phyloP scores from a whole-genome alignment of 2,888 invertebrate species.

The Aporophyla nigra region DNA sequence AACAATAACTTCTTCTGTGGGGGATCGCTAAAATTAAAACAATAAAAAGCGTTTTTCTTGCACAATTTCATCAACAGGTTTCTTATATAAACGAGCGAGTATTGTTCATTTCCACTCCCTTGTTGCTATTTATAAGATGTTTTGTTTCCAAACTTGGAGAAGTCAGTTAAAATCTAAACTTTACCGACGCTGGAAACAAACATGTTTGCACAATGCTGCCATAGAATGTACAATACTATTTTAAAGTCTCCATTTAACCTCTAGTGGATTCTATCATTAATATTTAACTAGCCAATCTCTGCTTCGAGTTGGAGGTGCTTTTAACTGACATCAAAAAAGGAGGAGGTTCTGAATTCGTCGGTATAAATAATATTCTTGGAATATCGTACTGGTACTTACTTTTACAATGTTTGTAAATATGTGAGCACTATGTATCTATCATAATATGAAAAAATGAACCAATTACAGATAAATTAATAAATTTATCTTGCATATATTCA shows the following conservation, averaged over 20 bases:
- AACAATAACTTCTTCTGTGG: conserved; percentile 11
- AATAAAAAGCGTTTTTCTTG: conserved; percentile 26
- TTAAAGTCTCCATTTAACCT: conserved; percentile 51
- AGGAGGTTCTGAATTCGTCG: too few relatives aligned
- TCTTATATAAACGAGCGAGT: conserved; percentile 31
- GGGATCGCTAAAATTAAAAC: conserved; percentile 30
- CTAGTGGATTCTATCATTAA: conserved; percentile 53
- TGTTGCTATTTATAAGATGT: conserved; percentile 48
- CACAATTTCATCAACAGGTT: conserved; percentile 49
- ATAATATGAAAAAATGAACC: too few relatives aligned
- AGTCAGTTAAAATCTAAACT: conserved; percentile 56
- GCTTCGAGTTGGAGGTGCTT: conserved; percentile 30
- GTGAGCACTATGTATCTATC: too few relatives aligned
- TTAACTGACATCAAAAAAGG: conserved; percentile 2
- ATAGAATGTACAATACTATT: conserved; percentile 44
- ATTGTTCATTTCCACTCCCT: conserved; percentile 46
- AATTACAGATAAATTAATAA: too few relatives aligned
- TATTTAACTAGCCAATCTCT: conserved; percentile 57
- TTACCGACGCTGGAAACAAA: conserved; percentile 29
- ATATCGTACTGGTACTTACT: too few relatives aligned
- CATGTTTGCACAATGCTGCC: conserved; percentile 39
- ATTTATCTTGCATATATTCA: too few relatives aligned
- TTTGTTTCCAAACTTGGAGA: conserved; percentile 45
- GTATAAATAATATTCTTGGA: too few relatives aligned
- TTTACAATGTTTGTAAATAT: too few relatives aligned